Conservation (phyloP, 2,888 invertebrate genomes). For the Holacanthella duospinosa region DNA sequence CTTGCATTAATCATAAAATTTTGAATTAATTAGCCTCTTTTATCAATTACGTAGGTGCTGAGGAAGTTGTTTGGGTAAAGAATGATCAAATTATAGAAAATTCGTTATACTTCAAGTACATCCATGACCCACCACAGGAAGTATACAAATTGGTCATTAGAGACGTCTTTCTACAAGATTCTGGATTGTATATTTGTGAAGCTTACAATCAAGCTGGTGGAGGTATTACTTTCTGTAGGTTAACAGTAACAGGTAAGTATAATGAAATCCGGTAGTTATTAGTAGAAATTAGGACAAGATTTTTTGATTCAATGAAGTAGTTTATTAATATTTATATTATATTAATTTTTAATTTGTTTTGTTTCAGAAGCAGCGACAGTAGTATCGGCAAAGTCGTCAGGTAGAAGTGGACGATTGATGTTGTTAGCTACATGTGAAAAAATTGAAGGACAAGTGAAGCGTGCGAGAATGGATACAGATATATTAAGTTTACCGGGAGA, state of each 20-base stretch:
- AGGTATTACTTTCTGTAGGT: constrained; percentile 7
- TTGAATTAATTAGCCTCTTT: not conserved
- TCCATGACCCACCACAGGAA: not conserved
- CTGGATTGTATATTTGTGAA: constrained; percentile 57
- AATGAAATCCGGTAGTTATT: too few relatives aligned
- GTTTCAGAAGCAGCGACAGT: too few relatives aligned
- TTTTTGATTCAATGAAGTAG: too few relatives aligned
- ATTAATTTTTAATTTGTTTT: not conserved
- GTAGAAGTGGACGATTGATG: too few relatives aligned
- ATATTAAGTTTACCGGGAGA: too few relatives aligned
- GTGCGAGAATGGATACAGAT: too few relatives aligned
- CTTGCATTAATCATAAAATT: not conserved
- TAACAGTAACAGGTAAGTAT: constrained; percentile 3
- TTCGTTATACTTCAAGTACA: not conserved
- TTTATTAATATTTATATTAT: not conserved
- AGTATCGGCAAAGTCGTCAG: too few relatives aligned
- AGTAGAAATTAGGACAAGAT: too few relatives aligned
- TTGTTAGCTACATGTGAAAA: too few relatives aligned
- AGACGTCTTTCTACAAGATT: constrained; percentile 53
- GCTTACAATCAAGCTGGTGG: constrained; percentile 52
- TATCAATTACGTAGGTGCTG: constrained; percentile 4
- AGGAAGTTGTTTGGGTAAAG: not conserved
- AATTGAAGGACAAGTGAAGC: too few relatives aligned
- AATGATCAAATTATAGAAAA: not conserved
- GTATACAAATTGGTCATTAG: constrained; percentile 46